Conservation (phyloP, 2,797 vertebrate genomes). For the Catamblyrhynchus diadema region DNA sequence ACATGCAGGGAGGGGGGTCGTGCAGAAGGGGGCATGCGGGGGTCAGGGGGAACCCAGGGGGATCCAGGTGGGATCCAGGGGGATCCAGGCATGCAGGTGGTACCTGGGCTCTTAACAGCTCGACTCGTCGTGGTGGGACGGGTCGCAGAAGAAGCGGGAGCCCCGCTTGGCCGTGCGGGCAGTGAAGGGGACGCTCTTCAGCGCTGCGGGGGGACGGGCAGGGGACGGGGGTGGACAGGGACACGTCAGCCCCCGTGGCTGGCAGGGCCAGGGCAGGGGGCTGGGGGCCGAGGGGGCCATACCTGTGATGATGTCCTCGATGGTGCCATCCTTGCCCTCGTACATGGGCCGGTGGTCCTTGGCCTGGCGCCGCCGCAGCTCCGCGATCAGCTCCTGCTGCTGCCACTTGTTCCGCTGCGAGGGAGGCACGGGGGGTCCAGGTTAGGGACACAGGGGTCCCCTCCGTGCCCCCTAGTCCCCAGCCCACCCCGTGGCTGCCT, state of each 20-base stretch:
- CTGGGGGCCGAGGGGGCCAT: fast-evolving
- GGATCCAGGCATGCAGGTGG: conserved; percentile 40
- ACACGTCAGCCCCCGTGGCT: background rate
- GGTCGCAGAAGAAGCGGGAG: conserved; percentile 98
- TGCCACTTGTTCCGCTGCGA: conserved; percentile 82
- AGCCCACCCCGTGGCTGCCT: background rate
- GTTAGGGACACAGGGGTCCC: background rate
- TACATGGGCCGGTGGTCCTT: conserved; percentile 96
- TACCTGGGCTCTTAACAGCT: conserved; percentile 89
- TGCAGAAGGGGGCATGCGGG: background rate
- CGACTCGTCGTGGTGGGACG: conserved; percentile 95
- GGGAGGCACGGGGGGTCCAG: background rate
- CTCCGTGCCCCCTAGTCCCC: fast-evolving
- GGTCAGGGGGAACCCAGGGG: background rate
- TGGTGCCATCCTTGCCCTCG: conserved; percentile 96
- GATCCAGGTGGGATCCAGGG: background rate
- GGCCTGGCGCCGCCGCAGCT: conserved; percentile 90
- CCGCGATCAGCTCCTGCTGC: conserved; percentile 94
- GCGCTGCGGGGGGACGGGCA: conserved; percentile 72
- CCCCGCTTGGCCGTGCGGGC: conserved; percentile 97
- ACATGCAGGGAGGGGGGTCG: background rate
- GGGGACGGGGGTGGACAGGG: background rate
- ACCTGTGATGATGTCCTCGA: conserved; percentile 96
- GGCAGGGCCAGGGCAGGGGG: background rate
- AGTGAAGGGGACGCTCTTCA: conserved; percentile 99